Evolutionary conservation across 2,888 invertebrate genomes (phyloP), one percentile per base, ranked within the genome.

Genomic region (Mythimna impura): DNA sequence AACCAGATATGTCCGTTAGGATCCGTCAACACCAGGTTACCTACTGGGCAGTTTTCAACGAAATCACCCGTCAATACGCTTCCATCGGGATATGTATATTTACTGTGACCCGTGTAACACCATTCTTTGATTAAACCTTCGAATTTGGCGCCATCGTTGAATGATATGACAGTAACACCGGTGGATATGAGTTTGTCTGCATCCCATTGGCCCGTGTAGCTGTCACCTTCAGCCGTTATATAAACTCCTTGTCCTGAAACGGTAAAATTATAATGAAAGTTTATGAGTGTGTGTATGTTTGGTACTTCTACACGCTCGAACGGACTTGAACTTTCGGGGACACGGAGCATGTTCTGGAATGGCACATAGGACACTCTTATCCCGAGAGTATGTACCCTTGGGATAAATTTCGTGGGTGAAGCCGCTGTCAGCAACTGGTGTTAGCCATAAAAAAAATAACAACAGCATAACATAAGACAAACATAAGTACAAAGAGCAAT

Each of bases 201-300:
- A 0, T 96, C 94, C 97, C 97, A 97, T 4, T 83, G 83, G 9
- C 97, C 97, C 36, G 90, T 86, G 87, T 97, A 97, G 0, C 85
- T 86, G 82, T 97, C 97, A 0, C 97, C 97, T 84, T 97, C 97
- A 8, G 95, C 95, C 0, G 97, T 97, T 4, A 86, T 94, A 83
- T 97, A 97, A 17, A 91, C 89, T 12, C 97, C 97, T 1, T 83
- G 88, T 5, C 96, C 97, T 96, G 69, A 65, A 78, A 84, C 30
- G n/a, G 22, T 71, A 55, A 52, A 58, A 36, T 69, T 73, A 75
- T 57, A 72, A n/a, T n/a, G n/a, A n/a, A n/a, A 17, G 1, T 17
- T 17, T 14, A 14, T 43, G 14, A 43, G 14, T 1, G 40, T 43
- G 10, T 43, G 43, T 14, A 10, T 12, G 1, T 12, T 43, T 43